Conservation (phyloP, 2,888 invertebrate genomes). For the Schizotus pectinicornis region DNA sequence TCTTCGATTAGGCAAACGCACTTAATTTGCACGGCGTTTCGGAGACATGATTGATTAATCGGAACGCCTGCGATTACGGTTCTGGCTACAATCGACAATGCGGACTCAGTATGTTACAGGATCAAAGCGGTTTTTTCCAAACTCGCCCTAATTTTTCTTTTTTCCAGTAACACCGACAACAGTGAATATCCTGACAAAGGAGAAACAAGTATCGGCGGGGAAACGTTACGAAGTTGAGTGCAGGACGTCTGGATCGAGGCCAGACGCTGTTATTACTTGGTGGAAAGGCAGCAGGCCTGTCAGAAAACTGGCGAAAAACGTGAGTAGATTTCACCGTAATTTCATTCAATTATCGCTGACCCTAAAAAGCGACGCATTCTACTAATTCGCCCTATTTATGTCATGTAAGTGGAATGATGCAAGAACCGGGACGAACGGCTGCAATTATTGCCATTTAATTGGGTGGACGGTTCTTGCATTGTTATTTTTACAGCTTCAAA, state of each 20-base stretch:
- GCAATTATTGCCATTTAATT: too few relatives aligned
- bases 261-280: constrained; percentile 87
- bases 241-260: constrained; percentile 83
- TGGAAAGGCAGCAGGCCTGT: constrained; percentile 86
- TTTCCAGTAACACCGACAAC: constrained; percentile 84
- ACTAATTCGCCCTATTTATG: constrained; percentile 1
- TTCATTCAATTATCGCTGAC: constrained; percentile 28
- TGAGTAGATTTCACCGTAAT: constrained; percentile 61
- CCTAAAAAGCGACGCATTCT: constrained; percentile 15
- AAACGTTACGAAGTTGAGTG: constrained; percentile 88
- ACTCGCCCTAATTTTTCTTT: constrained; percentile 42
- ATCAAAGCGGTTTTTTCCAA: neutral
- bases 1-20: constrained; percentile 12
- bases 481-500: too few relatives aligned
- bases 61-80: neutral
- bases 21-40: constrained; percentile 14
- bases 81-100: too few relatives aligned
- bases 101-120: too few relatives aligned
- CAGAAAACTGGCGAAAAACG: constrained; percentile 80
- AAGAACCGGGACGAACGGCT: neutral
- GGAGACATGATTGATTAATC: constrained; percentile 21
- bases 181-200: constrained; percentile 83
- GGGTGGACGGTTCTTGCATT: too few relatives aligned
- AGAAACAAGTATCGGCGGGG: constrained; percentile 82
- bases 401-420: neutral